Conservation (phyloP, 1,140 invertebrate genomes). For the Ceratina calcarata region DNA sequence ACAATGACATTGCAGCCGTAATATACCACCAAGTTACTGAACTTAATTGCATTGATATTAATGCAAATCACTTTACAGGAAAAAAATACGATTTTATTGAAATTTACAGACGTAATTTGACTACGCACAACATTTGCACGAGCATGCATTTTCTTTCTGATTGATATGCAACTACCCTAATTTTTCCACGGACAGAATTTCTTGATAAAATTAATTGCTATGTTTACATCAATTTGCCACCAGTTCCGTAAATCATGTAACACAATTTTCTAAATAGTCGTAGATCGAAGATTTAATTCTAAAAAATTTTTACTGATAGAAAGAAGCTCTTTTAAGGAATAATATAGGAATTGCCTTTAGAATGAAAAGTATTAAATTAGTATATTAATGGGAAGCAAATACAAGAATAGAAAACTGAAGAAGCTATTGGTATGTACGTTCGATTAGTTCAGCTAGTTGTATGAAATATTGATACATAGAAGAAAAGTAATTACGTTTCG, state of each 20-base stretch:
- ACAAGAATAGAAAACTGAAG: no score
- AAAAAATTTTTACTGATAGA: not conserved
- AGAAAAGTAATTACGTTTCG: no score
- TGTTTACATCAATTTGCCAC: not conserved
- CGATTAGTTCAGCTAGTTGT: constrained; percentile 19
- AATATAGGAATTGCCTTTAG: no score
- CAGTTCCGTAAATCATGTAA: not conserved
- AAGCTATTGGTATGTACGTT: no score
- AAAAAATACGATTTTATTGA: not conserved
- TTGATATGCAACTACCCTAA: not conserved
- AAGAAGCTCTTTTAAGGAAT: not conserved
- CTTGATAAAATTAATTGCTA: not conserved
- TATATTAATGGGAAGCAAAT: no score
- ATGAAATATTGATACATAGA: no score
- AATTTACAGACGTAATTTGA: not conserved
- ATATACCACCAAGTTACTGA: no score
- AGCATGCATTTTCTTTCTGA: not conserved
- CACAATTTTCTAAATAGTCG: not conserved
- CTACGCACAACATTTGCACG: not conserved
- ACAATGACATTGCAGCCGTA: no score
- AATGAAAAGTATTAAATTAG: no score
- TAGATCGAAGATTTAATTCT: not conserved
- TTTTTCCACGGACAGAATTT: not conserved
- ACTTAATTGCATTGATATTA: no score
- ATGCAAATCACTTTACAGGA: no score